These are phyloP conservation scores for Iguana delicatissima DNA, from an alignment of 2,797 vertebrate genomes.

Conservation along the genomic window DNA sequence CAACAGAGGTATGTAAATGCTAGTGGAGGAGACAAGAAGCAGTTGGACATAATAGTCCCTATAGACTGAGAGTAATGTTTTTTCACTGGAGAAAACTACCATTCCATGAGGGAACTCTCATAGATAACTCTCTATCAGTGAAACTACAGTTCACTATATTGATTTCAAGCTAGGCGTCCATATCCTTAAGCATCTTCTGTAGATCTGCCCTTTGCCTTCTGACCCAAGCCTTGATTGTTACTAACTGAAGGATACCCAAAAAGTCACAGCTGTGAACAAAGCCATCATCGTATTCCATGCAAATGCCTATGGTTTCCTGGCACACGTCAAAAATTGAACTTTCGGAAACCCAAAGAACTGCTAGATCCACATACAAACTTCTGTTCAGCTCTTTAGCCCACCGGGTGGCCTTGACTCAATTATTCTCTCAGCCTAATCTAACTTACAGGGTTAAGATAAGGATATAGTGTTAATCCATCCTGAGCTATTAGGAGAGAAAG, in stretches of 20 bases:
- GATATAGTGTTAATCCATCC: neutral
- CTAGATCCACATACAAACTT: neutral
- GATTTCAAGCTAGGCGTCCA: neutral
- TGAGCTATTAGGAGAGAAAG: neutral
- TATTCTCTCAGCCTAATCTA: constrained; percentile 8
- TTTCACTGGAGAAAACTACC: neutral
- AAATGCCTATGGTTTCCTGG: neutral
- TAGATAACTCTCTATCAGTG: neutral
- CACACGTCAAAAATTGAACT: neutral
- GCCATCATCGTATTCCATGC: neutral
- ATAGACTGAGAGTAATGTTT: neutral
- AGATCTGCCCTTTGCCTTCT: neutral
- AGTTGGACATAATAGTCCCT: neutral
- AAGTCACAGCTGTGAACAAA: neutral
- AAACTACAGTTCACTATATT: neutral
- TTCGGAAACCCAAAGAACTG: no score
- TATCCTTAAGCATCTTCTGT: neutral
- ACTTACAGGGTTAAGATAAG: constrained; percentile 1
- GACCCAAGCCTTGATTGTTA: neutral
- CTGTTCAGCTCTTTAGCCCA: neutral
- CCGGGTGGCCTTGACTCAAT: neutral
- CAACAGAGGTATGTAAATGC: neutral
- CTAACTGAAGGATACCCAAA: neutral
- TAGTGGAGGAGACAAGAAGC: neutral
- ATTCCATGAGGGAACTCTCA: neutral